Evolutionary conservation across 1,140 invertebrate genomes (phyloP).

Genomic region (Bombus waltoni): DNA sequence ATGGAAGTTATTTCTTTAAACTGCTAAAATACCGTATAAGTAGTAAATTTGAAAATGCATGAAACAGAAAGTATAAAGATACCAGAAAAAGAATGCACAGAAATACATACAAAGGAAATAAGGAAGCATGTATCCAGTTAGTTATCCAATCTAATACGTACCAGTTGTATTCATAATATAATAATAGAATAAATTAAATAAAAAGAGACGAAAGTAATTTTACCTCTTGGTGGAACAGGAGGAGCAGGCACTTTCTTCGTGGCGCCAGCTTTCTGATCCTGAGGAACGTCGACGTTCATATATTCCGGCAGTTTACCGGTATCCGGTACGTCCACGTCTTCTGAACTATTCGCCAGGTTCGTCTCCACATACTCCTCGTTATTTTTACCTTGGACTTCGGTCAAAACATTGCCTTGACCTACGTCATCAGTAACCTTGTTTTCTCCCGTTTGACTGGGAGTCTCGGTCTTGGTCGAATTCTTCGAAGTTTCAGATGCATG

Average conservation of each 20-base stretch:
- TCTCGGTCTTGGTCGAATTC: constrained; percentile 6
- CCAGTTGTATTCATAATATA: no score
- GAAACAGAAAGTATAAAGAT: background rate
- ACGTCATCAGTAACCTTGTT: constrained; percentile 3
- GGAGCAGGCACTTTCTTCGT: constrained; percentile 74
- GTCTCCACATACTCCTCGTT: constrained; percentile 35
- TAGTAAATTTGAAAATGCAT: no score
- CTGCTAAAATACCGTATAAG: background rate
- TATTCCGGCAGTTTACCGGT: constrained; percentile 71
- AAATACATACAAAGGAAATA: no score
- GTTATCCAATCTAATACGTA: no score
- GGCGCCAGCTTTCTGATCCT: constrained; percentile 63
- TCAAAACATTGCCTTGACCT: constrained; percentile 3
- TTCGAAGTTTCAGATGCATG: constrained; percentile 10
- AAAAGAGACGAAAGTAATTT: constrained; percentile 8
- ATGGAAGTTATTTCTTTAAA: background rate
- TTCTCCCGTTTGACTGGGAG: background rate
- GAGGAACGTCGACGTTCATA: constrained; percentile 71
- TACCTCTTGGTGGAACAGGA: constrained; percentile 76
- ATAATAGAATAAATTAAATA: background rate
- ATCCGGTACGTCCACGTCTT: constrained; percentile 57
- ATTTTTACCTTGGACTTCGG: background rate
- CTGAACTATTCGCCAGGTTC: constrained; percentile 26
- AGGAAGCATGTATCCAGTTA: no score
- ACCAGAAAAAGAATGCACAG: no score